A percentile compares a stretch with the other conserved stretches of the same genome.
These are phyloP conservation scores for Hedychridium roseum DNA, from an alignment of 2,888 invertebrate species.

Conservation along the genomic window DNA sequence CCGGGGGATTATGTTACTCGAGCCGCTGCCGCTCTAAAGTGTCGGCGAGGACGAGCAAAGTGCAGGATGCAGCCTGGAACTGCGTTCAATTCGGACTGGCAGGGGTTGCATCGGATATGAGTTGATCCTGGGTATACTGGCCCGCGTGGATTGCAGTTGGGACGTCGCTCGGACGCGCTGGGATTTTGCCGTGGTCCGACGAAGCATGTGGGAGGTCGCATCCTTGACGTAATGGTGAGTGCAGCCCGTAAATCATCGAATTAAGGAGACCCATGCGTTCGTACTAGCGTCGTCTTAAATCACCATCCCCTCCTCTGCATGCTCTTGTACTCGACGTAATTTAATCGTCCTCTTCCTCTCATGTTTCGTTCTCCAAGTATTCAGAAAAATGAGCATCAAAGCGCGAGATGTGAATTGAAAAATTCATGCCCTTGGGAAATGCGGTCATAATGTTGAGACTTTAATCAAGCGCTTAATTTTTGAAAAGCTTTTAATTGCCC, in stretches of 20 bases:
- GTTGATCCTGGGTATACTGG: slow-evolving; percentile 21
- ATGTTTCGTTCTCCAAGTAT: no score
- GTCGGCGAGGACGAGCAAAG: background rate
- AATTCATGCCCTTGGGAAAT: no score
- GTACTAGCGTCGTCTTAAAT: no score
- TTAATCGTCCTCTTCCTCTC: no score
- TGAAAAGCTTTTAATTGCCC: no score
- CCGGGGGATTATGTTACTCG: no score
- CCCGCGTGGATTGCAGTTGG: slow-evolving; percentile 18
- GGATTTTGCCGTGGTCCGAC: slow-evolving; percentile 44
- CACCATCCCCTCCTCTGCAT: no score
- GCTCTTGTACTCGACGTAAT: no score
- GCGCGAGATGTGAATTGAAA: no score
- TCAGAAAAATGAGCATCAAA: no score
- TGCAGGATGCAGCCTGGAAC: background rate
- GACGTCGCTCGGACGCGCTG: slow-evolving; percentile 38
- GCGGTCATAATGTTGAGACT: no score
- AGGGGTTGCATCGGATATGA: slow-evolving; percentile 28
- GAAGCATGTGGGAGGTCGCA: slow-evolving; percentile 54
- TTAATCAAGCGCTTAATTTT: no score
- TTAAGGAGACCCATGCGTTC: slow-evolving; percentile 1
- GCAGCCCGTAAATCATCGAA: slow-evolving; percentile 2
- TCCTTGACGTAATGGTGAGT: slow-evolving; percentile 54
- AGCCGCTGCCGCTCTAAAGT: background rate
- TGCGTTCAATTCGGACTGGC: background rate